Conservation (phyloP, 2,113 vertebrate genomes). For the Symphodus melops region DNA sequence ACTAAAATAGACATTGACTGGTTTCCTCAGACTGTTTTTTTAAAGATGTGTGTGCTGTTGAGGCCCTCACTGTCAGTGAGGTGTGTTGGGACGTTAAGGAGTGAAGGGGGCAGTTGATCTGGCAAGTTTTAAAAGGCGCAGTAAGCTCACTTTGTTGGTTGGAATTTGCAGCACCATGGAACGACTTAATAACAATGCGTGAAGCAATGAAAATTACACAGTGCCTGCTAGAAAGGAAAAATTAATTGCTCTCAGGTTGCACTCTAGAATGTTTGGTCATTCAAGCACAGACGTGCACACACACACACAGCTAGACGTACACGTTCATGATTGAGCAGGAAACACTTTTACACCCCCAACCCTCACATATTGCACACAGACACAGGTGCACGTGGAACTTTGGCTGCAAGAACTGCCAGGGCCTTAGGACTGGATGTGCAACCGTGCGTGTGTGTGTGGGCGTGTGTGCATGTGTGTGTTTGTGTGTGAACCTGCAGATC, state of each 20-base stretch:
- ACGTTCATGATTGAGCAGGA: neutral
- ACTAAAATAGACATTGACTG: conserved; percentile 6
- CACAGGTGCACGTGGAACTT: conserved; percentile 62
- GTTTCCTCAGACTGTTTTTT: conserved; percentile 8
- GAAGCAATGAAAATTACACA: conserved; percentile 80
- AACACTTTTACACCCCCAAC: conserved; percentile 9
- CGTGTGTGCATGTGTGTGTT: conserved; percentile 28
- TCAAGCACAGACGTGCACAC: conserved; percentile 38
- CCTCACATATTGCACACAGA: conserved; percentile 25
- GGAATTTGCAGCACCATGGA: conserved; percentile 77
- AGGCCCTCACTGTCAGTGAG: conserved; percentile 23
- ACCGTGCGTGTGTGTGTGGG: conserved; percentile 33
- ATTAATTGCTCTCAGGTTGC: conserved; percentile 79
- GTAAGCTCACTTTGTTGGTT: conserved; percentile 68
- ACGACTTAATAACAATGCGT: conserved; percentile 79
- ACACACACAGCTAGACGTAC: conserved; percentile 1
- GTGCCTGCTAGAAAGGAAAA: conserved; percentile 75
- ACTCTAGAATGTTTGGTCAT: conserved; percentile 63
- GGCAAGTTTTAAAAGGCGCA: conserved; percentile 67
- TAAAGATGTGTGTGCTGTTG: no score
- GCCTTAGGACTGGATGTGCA: conserved; percentile 50
- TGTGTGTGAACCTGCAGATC: conserved; percentile 63
- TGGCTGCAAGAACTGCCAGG: conserved; percentile 54
- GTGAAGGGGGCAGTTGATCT: conserved; percentile 60
- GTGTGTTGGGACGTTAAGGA: conserved; percentile 35